These are phyloP conservation scores for Helicoverpa zea DNA, from an alignment of 1,140 invertebrate genomes.

Conservation along the genomic window DNA sequence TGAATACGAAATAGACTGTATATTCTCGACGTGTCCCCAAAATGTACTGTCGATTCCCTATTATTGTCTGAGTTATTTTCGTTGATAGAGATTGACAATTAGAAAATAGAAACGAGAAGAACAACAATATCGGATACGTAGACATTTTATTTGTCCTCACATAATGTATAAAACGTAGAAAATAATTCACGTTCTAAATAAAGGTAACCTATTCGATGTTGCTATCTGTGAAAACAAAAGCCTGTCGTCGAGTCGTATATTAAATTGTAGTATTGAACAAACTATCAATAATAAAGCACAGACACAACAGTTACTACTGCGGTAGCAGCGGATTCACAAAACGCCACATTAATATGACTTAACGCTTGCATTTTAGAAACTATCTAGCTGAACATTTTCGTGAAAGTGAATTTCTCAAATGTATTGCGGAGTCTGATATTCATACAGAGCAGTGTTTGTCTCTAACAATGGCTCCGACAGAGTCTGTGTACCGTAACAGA, in stretches of 20 bases:
- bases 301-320: no score
- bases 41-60: slow-evolving; percentile 9
- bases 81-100: neutral
- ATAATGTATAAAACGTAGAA: no score
- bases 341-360: slow-evolving; percentile 19
- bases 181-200: no score
- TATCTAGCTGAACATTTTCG: slow-evolving; percentile 37
- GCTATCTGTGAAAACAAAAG: no score
- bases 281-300: no score
- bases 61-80: neutral
- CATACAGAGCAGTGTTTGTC: slow-evolving; percentile 20
- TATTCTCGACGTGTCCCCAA: neutral
- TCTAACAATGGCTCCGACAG: slow-evolving; percentile 40
- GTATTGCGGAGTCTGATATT: slow-evolving; percentile 13
- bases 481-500: slow-evolving; percentile 45
- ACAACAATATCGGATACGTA: neutral
- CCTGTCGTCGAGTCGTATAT: no score
- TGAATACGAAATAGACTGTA: slow-evolving; percentile 20
- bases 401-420: slow-evolving; percentile 40
- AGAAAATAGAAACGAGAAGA: neutral
- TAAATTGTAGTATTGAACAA: no score
- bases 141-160: no score
- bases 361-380: slow-evolving; percentile 31
- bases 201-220: no score
- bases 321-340: neutral